A percentile compares a stretch with the other conserved stretches of the same genome.
phyloP scores from a whole-genome alignment of 2,797 vertebrate genomes.

The Danio tinwini region DNA sequence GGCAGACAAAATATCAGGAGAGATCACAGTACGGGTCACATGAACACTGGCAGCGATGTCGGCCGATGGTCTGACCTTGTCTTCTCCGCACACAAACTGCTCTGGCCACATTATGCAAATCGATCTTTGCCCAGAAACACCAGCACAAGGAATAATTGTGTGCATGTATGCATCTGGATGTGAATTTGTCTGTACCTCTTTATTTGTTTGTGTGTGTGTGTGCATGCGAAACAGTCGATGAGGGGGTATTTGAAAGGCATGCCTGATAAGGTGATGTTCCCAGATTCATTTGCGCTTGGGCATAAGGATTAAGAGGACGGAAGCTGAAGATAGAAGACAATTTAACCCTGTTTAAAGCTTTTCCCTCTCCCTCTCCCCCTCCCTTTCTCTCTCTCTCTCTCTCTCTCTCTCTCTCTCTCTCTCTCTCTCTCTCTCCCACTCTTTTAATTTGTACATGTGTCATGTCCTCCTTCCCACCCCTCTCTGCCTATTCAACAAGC shows the following conservation, averaged over 20 bases:
- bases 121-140: constrained; percentile 81
- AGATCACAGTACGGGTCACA: constrained; percentile 85
- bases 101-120: constrained; percentile 85
- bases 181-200: neutral
- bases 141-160: constrained; percentile 74
- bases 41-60: constrained; percentile 86
- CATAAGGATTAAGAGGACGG: constrained; percentile 74
- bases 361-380: constrained; percentile 69
- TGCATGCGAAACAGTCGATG: constrained; percentile 38
- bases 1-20: constrained; percentile 85
- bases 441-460: constrained; percentile 65
- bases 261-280: constrained; percentile 76
- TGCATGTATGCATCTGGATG: constrained; percentile 12
- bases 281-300: constrained; percentile 75
- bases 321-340: constrained; percentile 80
- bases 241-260: constrained; percentile 65
- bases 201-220: constrained; percentile 52
- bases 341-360: constrained; percentile 75
- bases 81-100: constrained; percentile 78
- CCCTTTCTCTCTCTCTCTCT: constrained; percentile 38
- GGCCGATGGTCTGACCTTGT: constrained; percentile 80
- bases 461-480: constrained; percentile 63
- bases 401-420: constrained; percentile 55
- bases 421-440: constrained; percentile 52
- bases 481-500: constrained; percentile 78